These are phyloP conservation scores for Brienomyrus brachyistius DNA, from an alignment of 2,113 vertebrate species.

Conservation along the genomic window DNA sequence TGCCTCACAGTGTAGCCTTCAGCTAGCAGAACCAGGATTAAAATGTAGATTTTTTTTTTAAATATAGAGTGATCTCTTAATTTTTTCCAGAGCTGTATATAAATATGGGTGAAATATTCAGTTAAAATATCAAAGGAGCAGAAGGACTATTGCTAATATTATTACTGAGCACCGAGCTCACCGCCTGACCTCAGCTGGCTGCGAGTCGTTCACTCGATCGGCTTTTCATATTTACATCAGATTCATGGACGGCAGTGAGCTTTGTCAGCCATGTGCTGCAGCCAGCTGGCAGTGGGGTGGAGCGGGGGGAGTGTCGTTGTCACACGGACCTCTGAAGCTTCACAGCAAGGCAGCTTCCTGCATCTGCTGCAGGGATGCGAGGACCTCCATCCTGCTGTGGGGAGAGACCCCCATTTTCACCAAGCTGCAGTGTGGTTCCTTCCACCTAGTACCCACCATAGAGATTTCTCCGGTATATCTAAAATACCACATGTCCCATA, in stretches of 20 bases:
- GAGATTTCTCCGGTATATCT: neutral
- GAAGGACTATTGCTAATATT: neutral
- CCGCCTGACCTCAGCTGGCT: neutral
- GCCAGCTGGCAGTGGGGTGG: neutral
- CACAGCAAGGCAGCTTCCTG: neutral
- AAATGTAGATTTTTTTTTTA: neutral
- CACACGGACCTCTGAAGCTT: neutral
- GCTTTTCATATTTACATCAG: neutral
- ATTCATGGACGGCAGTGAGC: neutral
- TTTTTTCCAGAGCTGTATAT: neutral
- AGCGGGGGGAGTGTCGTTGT: neutral
- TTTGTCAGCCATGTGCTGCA: neutral
- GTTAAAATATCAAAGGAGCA: neutral
- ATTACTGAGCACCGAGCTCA: neutral
- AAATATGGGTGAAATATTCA: neutral
- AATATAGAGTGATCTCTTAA: neutral
- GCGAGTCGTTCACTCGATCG: neutral
- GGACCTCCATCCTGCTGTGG: neutral
- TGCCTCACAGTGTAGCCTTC: neutral
- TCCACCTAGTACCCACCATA: neutral
- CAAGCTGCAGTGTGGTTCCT: neutral
- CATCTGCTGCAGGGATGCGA: neutral
- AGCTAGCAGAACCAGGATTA: neutral
- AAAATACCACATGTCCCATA: neutral
- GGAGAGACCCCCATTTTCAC: neutral